These are phyloP conservation scores for Platichthys flesus DNA, from an alignment of 2,113 vertebrate genomes.

Conservation along the genomic window DNA sequence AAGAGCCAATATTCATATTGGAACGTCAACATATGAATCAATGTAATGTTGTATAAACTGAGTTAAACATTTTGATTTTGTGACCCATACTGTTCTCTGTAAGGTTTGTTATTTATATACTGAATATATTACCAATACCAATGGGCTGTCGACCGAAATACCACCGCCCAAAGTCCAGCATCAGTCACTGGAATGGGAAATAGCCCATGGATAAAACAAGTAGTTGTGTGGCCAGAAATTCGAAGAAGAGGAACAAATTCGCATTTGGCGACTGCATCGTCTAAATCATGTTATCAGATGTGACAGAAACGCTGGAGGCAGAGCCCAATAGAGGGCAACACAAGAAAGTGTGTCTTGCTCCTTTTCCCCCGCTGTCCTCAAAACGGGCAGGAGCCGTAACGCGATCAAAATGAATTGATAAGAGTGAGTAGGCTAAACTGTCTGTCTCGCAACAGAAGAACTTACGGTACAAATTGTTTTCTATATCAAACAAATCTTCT, in stretches of 20 bases:
- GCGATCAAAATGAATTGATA: conserved; percentile 71
- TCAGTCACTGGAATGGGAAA: conserved; percentile 30
- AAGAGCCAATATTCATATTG: no score
- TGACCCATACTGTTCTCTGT: background rate
- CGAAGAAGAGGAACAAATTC: conserved; percentile 29
- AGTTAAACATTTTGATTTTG: background rate
- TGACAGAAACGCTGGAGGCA: conserved; percentile 66
- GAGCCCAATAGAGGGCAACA: conserved; percentile 46
- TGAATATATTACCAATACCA: background rate
- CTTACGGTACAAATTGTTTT: conserved; percentile 61
- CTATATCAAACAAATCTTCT: conserved; percentile 68
- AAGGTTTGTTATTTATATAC: background rate
- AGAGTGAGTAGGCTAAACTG: conserved; percentile 37
- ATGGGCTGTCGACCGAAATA: conserved; percentile 10
- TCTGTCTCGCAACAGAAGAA: conserved; percentile 44
- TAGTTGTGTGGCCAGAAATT: conserved; percentile 29
- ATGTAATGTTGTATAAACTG: background rate
- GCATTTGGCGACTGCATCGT: conserved; percentile 43
- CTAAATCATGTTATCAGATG: conserved; percentile 62
- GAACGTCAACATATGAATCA: no score
- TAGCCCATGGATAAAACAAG: conserved; percentile 33
- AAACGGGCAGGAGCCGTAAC: conserved; percentile 51
- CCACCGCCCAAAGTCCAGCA: conserved; percentile 1
- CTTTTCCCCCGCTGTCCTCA: conserved; percentile 35
- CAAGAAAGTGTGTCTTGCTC: conserved; percentile 44